Base-by-base conservation (phyloP, 1,140 invertebrate genomes). In the Homarus americanus region DNA sequence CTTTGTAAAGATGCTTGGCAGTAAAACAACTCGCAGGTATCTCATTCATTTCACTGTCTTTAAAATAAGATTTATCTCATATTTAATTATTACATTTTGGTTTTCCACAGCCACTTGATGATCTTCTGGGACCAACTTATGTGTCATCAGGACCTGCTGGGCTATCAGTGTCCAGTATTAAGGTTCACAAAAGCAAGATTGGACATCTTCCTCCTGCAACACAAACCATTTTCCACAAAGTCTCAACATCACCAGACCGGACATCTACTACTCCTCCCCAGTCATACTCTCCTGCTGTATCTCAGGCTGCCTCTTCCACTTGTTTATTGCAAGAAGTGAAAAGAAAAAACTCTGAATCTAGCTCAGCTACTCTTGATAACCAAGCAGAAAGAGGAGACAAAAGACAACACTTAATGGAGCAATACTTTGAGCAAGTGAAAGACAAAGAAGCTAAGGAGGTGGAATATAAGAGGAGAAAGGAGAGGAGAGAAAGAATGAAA, bases 401-500 rank as follows among this genome's bases (percentile, higher is more conserved):
- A 63, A 36, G 82, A 28, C 63, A 84, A 49, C 24, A 69, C 9
- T 32, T 84, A 32, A 72, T 84, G 58, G 82, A 84, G 34, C 82
- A 84, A 44, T 84, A 72, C 41, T 72, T 84, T 40, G 63, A 84
- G 20, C 32, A 84, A 72, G 24, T 84, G 28, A 72, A 66, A 72
- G 40, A 72, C 24, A 84, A 72, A n/a, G 82, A 84, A 20, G 41
- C 41, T 38, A 69, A 84, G 34, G 63, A 84, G 63, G 63, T 44
- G n/a, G 28, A 84, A 40, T 84, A 72, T 44, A 84, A 28, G 4
- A 72, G 15, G 24, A 72, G 82, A 72, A 84, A 84, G 41, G 82
- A 84, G 41, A 84, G 41, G 58, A 84, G 82, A 72, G 82, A 84
- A 4, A 72, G 63, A 40, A 72, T 72, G 63, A 72, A 69, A 41